Evolutionary conservation across 2,888 invertebrate species (phyloP).

Genomic region (Dastarcus helophoroides): DNA sequence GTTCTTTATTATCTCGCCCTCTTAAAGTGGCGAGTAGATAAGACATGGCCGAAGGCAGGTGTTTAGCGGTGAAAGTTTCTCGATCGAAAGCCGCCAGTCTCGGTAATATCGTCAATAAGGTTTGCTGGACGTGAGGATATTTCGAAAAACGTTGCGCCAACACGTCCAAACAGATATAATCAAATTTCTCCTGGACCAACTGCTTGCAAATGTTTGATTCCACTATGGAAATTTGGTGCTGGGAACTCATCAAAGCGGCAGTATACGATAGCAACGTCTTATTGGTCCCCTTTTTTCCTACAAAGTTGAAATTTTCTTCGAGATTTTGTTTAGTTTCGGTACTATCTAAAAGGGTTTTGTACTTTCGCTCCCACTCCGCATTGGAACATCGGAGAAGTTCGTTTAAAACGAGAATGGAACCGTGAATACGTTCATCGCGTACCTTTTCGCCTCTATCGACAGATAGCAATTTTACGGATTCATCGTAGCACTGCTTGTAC

Average conservation of each 20-base stretch:
- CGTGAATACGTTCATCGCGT: slow-evolving; percentile 85
- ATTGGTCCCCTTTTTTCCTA: slow-evolving; percentile 14
- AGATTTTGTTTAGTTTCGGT: slow-evolving; percentile 28
- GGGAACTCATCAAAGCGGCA: slow-evolving; percentile 1
- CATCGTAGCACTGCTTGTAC: slow-evolving; percentile 87
- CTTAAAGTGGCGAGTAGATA: slow-evolving; percentile 67
- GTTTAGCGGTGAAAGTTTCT: slow-evolving; percentile 62
- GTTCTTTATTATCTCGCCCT: slow-evolving; percentile 74
- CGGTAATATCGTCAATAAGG: slow-evolving; percentile 77
- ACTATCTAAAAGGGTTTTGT: slow-evolving; percentile 53
- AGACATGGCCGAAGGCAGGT: slow-evolving; percentile 62
- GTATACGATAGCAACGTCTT: slow-evolving; percentile 5
- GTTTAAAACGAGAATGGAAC: slow-evolving; percentile 83
- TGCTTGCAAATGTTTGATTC: slow-evolving; percentile 82
- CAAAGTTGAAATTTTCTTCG: slow-evolving; percentile 28
- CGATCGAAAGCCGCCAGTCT: slow-evolving; percentile 88
- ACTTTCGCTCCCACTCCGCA: slow-evolving; percentile 73
- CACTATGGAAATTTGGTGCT: slow-evolving; percentile 47
- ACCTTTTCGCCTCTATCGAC: slow-evolving; percentile 61
- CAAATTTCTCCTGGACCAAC: slow-evolving; percentile 72
- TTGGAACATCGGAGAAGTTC: slow-evolving; percentile 88
- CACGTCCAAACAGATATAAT: slow-evolving; percentile 66
- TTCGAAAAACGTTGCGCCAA: slow-evolving; percentile 61
- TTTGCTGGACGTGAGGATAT: slow-evolving; percentile 74
- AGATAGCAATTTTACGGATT: slow-evolving; percentile 72